Evolutionary conservation across 2,113 vertebrate species (phyloP), one percentile per base, ranked within the genome.

Genomic region (Gymnocephalus cernua): DNA sequence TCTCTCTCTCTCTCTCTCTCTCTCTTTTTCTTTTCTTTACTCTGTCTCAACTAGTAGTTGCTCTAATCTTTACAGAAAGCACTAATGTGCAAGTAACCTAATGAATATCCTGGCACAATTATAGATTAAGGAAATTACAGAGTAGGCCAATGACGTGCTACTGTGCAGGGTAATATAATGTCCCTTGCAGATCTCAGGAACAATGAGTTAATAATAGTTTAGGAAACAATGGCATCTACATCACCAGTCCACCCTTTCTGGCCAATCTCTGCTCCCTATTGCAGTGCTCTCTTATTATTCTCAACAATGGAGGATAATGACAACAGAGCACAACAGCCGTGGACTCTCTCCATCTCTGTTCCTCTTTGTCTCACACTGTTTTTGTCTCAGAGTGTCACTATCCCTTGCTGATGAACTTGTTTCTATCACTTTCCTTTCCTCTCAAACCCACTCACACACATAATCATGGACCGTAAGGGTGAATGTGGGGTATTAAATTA

Each of bases 141-240:
- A 69, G 71, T 45, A 80, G 63, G 66, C 74, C 82, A 86, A 83
- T 84, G 86, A 56, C 65, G 66, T 61, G 77, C 63, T 67, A 41
- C 80, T 29, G 64, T 54, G 48, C 29, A 15, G 58, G 12, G 64
- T 71, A 68, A 62, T 82, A 65, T 51, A 76, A 86, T 79, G 61
- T 65, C 74, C 69, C 62, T 45, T 18, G 66, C 29, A 64, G 19
- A 72, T 68, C 59, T 58, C 51, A 32, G 72, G 56, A 84, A 87
- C 78, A 88, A 79, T 83, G 51, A 71, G 59, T 79, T 83, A 86
- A 81, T 87, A 86, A 85, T 75, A 89, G 84, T 72, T 41, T 47
- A 9, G 72, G 68, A 70, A 89, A 85, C 86, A 88, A 87, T 86
- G 7, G 71, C 72, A 70, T 84, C 70, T 51, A 19, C 82, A 76